Percentiles rank a stretch among this genome's conserved stretches.
Conservation (phyloP, 2,888 invertebrate species). For the Drosophila tripunctata region DNA sequence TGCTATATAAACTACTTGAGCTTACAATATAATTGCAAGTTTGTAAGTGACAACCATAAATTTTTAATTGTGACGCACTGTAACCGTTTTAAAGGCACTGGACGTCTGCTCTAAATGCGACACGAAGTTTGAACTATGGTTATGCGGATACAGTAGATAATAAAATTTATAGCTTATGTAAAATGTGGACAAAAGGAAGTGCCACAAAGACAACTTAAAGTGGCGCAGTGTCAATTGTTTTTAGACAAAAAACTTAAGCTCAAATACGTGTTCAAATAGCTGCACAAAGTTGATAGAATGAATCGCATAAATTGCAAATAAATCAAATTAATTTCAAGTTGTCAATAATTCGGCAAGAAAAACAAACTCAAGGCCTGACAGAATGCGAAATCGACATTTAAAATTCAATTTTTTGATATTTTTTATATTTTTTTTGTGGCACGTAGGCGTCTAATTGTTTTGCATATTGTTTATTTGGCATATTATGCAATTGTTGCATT, state of each 20-base stretch:
- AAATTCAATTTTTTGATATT: slow-evolving; percentile 16
- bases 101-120: slow-evolving; percentile 16
- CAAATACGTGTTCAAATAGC: neutral
- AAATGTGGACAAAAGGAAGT: slow-evolving; percentile 2
- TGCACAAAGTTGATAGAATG: slow-evolving; percentile 34
- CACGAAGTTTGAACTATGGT: slow-evolving; percentile 34
- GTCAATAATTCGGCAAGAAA: slow-evolving; percentile 50
- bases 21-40: neutral
- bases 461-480: slow-evolving; percentile 51
- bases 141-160: slow-evolving; percentile 24
- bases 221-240: slow-evolving; percentile 22
- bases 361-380: slow-evolving; percentile 44
- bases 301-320: slow-evolving; percentile 31
- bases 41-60: neutral
- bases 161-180: slow-evolving; percentile 52
- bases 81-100: slow-evolving; percentile 26
- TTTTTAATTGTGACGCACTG: slow-evolving; percentile 7
- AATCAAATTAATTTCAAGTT: slow-evolving; percentile 52
- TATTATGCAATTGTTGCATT: slow-evolving; percentile 36
- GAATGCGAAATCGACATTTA: slow-evolving; percentile 35
- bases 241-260: neutral
- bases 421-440: slow-evolving; percentile 18
- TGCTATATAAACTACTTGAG: neutral
- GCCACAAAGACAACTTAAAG: neutral
- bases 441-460: slow-evolving; percentile 76